Percentiles rank a stretch among this genome's conserved stretches.
These are phyloP conservation scores for Liasis olivaceus DNA, from an alignment of 2,797 vertebrate genomes.

Conservation along the genomic window DNA sequence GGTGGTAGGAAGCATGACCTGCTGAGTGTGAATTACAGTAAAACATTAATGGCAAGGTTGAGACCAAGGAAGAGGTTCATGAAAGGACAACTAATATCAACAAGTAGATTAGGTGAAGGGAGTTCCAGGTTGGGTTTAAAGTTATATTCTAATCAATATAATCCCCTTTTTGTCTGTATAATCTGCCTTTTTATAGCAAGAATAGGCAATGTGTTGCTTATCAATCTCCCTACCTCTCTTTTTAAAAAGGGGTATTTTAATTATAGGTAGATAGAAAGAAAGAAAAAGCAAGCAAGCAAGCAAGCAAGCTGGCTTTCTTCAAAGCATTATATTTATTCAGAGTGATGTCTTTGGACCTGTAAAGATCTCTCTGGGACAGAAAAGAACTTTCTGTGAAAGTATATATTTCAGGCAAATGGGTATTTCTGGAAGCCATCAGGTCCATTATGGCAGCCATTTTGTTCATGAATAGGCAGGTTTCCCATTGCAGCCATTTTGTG, in stretches of 20 bases:
- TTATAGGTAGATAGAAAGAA: neutral
- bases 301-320: neutral
- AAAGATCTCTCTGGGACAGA: neutral
- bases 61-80: neutral
- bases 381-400: neutral
- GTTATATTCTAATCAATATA: neutral
- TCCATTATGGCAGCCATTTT: neutral
- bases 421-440: neutral
- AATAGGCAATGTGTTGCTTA: neutral
- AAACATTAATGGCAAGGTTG: neutral
- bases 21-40: conserved; percentile 12
- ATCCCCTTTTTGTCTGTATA: neutral
- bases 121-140: neutral
- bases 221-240: neutral
- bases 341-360: neutral
- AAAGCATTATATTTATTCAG: neutral
- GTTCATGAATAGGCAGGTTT: neutral
- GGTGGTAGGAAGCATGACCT: conserved; percentile 21
- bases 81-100: neutral
- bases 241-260: neutral
- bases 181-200: neutral
- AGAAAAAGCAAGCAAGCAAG: too few relatives aligned
- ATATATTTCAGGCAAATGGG: neutral
- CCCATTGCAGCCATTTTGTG: neutral
- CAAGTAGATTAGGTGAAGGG: neutral